phyloP scores from a whole-genome alignment of 2,797 vertebrate genomes.

The Melanotaenia parkinsoni region DNA sequence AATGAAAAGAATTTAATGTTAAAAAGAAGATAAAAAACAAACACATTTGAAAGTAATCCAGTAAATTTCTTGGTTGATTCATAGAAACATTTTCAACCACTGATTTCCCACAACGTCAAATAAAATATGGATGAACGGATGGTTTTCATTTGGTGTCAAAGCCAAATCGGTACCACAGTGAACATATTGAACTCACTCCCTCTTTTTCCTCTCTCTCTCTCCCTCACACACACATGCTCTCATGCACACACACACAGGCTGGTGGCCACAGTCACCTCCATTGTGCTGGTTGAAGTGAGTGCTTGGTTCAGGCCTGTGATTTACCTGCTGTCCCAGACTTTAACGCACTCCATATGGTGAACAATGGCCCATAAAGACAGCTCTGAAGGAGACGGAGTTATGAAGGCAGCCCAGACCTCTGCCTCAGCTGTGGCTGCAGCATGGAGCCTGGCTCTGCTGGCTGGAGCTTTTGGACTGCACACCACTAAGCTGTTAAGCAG shows the following conservation, averaged over 20 bases:
- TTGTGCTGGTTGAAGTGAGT: slow-evolving; percentile 85
- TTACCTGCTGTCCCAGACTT: slow-evolving; percentile 86
- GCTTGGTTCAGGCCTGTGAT: slow-evolving; percentile 80
- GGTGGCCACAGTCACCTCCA: slow-evolving; percentile 76
- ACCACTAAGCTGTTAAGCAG: neutral
- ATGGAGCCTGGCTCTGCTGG: slow-evolving; percentile 23
- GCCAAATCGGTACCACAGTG: neutral
- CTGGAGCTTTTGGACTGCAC: slow-evolving; percentile 19
- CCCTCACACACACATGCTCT: neutral
- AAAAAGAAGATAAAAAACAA: neutral
- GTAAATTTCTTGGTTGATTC: neutral
- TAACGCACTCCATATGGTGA: slow-evolving; percentile 93
- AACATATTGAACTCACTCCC: neutral
- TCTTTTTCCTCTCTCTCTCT: neutral
- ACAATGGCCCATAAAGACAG: slow-evolving; percentile 86
- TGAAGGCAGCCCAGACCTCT: slow-evolving; percentile 67
- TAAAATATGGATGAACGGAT: neutral
- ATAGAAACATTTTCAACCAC: neutral
- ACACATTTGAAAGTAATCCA: no score
- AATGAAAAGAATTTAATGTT: neutral
- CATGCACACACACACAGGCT: slow-evolving; percentile 17
- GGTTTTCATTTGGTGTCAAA: neutral
- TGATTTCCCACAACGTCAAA: neutral
- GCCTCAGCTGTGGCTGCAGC: slow-evolving; percentile 46
- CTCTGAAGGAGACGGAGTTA: slow-evolving; percentile 85